Evolutionary conservation across 1,140 invertebrate genomes (phyloP).

Genomic region (Eueides isabella): DNA sequence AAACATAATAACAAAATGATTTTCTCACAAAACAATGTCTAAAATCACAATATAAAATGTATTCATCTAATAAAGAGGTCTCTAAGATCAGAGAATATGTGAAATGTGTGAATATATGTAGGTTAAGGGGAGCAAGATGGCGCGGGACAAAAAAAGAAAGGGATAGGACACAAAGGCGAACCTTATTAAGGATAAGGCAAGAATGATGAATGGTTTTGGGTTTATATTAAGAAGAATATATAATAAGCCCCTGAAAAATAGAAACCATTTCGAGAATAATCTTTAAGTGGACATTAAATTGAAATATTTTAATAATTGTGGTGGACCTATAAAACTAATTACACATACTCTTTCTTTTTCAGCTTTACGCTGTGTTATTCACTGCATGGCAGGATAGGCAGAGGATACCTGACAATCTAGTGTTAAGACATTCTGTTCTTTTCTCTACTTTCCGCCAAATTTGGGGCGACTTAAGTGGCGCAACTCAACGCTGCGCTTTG

Average conservation of each 20-base stretch:
- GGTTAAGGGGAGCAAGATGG: slow-evolving; percentile 42
- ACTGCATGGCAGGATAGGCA: no score
- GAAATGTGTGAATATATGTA: slow-evolving; percentile 44
- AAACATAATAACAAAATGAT: background rate
- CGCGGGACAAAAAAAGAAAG: slow-evolving; percentile 44
- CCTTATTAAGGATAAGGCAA: slow-evolving; percentile 47
- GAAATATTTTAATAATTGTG: background rate
- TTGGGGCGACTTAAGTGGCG: no score
- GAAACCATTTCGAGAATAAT: slow-evolving; percentile 14
- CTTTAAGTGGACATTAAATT: slow-evolving; percentile 10
- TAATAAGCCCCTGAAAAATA: slow-evolving; percentile 38
- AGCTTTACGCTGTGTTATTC: no score
- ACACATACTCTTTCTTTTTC: no score
- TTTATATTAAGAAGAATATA: slow-evolving; percentile 42
- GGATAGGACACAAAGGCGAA: slow-evolving; percentile 43
- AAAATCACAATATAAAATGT: slow-evolving; percentile 37
- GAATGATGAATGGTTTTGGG: slow-evolving; percentile 45
- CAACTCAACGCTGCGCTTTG: no score
- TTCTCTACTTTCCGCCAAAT: no score
- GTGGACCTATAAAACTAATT: background rate
- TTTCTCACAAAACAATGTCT: background rate
- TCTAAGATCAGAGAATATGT: slow-evolving; percentile 39
- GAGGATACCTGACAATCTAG: no score
- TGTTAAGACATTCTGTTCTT: no score
- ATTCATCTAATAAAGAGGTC: slow-evolving; percentile 46